Evolutionary conservation across 2,888 invertebrate genomes (phyloP), one percentile per base, ranked within the genome.

Genomic region (Stenolophus ochropezus): DNA sequence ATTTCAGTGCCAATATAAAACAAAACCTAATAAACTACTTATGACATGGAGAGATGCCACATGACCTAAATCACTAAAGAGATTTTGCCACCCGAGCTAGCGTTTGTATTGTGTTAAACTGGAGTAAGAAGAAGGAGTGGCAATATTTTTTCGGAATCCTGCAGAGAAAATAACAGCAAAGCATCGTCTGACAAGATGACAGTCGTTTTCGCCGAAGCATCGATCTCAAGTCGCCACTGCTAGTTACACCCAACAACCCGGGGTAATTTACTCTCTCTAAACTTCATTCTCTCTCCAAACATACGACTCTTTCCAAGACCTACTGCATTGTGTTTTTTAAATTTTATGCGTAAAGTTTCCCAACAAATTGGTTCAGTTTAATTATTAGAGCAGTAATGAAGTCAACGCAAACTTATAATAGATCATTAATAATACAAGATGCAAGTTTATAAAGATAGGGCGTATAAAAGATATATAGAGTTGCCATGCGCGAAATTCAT

Each of bases 211-310:
- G 0, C 65, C 33, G 14, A 69, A 27, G 18, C 27, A 69, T 69
- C 65, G 65, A 69, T 69, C 20, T 69, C 18, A 8, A 69, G 16
- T 69, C 33, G 16, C 65, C 65, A 61, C 25, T 61, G 61, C 61
- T 61, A 69, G 65, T 69, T 33, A 69, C 65, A 33, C 14, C 33
- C 65, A 25, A 65, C 14, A 27, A 65, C 16, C 27, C 3, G n/a
- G 6, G 27, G 33, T 69, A 69, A 69, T 33, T 33, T 33, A 33
- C 33, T 69, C 65, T 16, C 33, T 27, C 18, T 16, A 6, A 61
- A 25, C 61, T 61, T 61, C 25, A 61, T 61, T 61, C 25, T 14
- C 23, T 61, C 61, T n/a, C 2, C n/a, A 61, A 25, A 61, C 61
- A 23, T 58, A 23, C 6, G n/a, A 25, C 61, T 61, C 14, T 61